Evolutionary conservation across 1,140 invertebrate genomes (phyloP).

Genomic region (Leptinotarsa defecta): DNA sequence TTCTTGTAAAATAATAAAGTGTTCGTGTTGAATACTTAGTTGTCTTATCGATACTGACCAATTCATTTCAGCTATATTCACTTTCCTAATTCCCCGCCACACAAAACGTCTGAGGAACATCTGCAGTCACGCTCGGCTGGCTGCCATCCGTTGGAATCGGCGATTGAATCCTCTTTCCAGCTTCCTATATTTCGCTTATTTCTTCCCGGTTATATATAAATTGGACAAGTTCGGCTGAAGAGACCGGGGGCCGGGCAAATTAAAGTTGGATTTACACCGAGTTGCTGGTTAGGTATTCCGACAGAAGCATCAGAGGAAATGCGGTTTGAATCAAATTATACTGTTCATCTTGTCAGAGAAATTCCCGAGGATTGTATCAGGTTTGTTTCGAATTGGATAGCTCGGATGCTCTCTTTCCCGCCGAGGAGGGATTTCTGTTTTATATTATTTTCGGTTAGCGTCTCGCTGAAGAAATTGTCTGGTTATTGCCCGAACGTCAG

Average conservation of each 20-base stretch:
- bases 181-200: slow-evolving; percentile 33
- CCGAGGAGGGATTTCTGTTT: slow-evolving; percentile 10
- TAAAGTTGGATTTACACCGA: slow-evolving; percentile 49
- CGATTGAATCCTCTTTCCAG: slow-evolving; percentile 19
- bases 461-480: slow-evolving; percentile 3
- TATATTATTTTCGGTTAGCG: slow-evolving; percentile 13
- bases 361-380: slow-evolving; percentile 44
- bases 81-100: not conserved
- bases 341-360: slow-evolving; percentile 46
- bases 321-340: slow-evolving; percentile 50
- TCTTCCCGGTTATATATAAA: slow-evolving; percentile 37
- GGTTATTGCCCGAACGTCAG: slow-evolving; percentile 1
- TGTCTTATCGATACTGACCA: not conserved
- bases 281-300: slow-evolving; percentile 42
- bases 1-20: too few relatives aligned
- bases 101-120: not conserved
- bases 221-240: slow-evolving; percentile 40
- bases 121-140: not conserved
- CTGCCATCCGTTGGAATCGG: not conserved
- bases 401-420: slow-evolving; percentile 24
- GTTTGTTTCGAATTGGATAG: slow-evolving; percentile 43
- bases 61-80: not conserved
- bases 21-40: too few relatives aligned
- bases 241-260: slow-evolving; percentile 27
- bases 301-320: slow-evolving; percentile 42